Base-by-base conservation (phyloP, 2,888 invertebrate genomes). In the Sussaba pulchella region DNA sequence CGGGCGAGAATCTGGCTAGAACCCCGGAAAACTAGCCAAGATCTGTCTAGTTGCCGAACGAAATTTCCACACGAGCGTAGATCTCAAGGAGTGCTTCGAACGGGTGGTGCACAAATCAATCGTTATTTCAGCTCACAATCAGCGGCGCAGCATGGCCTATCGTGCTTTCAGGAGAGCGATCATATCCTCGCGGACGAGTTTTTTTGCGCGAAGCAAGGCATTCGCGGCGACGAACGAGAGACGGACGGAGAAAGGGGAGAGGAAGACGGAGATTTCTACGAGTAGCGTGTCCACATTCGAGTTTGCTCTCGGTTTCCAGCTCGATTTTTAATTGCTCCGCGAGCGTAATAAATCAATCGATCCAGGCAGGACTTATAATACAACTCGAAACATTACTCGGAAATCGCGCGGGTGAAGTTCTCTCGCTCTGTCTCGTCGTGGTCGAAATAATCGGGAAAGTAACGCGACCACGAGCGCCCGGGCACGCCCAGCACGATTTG, bases 271-370 rank as follows among this genome's bases (percentile, higher is more conserved):
- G 41, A 41, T 14, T 39, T 14, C 57, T 57, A 57, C 57, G 9
- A 57, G 54, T 14, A n/a, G 24, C 52, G 43, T 43, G 54, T 54
- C 63, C 50, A 73, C 57, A 14, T 50, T 50, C 64, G 64, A 75
- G 26, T 59, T 57, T 12, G 54, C 19, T 54, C 17, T 63, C 26
- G 61, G 47, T 74, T 66, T 43, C 59, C 24, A 69, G 54, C 52
- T 61, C 45, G 78, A 63, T 69, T 75, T 75, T 79, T 79, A 79
- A 79, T 79, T 71, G 74, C 59, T 47, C 39, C 41, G 17, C 70
- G n/a, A 70, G 36, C 9, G 63, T 43, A 75, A 79, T 79, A 70
- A 79, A 79, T 75, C 79, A 79, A 79, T 75, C 31, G 69, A 39
- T 24, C 6, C 54, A 64, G 54, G 26, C 39, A 36, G 63, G 41